Percentiles rank a stretch among this genome's conserved stretches.
These are phyloP conservation scores for Tribolium madens DNA, from an alignment of 1,140 invertebrate genomes.

Conservation along the genomic window DNA sequence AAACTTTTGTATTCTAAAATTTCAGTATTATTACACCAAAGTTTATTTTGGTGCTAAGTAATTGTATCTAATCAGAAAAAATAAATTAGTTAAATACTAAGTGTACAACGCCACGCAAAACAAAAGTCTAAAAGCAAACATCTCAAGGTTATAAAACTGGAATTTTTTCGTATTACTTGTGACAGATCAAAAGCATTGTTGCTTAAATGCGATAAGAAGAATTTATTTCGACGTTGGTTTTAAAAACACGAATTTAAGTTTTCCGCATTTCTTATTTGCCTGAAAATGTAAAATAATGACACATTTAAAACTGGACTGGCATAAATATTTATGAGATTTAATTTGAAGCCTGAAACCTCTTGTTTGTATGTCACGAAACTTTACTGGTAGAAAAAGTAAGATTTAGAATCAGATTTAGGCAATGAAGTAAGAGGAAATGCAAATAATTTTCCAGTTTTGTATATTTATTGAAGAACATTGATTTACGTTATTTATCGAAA, in stretches of 20 bases:
- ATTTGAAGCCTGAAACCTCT: constrained; percentile 34
- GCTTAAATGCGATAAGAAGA: constrained; percentile 2
- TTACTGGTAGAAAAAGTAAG: background rate
- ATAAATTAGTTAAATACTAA: background rate
- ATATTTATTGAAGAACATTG: background rate
- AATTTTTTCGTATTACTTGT: too few species aligned
- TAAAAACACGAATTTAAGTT: background rate
- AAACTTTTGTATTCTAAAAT: constrained; percentile 6
- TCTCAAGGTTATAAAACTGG: background rate
- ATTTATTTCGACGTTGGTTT: constrained; percentile 12
- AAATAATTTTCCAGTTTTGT: background rate
- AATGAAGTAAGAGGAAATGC: background rate
- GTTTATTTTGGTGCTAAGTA: background rate
- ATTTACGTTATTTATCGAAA: too few species aligned
- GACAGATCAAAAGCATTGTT: background rate
- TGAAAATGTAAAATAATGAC: constrained; percentile 35
- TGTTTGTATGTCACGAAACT: constrained; percentile 25
- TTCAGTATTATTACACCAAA: background rate
- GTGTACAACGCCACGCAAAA: background rate
- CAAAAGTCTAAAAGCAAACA: background rate
- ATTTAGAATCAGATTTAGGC: background rate
- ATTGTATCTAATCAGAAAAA: background rate
- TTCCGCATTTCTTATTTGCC: constrained; percentile 27
- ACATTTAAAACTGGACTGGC: constrained; percentile 33
- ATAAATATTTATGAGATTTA: constrained; percentile 42